Percentiles rank a stretch among this genome's conserved stretches.
phyloP scores from a whole-genome alignment of 2,888 invertebrate species.

The Eledona agricola region DNA sequence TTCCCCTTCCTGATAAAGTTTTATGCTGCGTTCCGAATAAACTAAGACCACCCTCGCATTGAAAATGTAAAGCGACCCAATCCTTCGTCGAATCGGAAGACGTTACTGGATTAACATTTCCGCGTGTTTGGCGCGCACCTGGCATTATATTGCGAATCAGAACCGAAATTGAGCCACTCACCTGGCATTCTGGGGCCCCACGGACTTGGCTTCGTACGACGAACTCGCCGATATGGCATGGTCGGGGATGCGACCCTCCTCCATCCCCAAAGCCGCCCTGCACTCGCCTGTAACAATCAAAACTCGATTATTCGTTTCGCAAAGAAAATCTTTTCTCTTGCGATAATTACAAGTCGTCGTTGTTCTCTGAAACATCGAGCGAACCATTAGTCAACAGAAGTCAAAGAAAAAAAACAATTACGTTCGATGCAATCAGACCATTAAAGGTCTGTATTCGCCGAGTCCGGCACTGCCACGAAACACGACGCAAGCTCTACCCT shows the following conservation, averaged over 20 bases:
- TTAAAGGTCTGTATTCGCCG: slow-evolving; percentile 25
- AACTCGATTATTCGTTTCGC: not conserved
- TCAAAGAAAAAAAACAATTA: slow-evolving; percentile 25
- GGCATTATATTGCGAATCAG: slow-evolving; percentile 6
- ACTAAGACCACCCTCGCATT: slow-evolving; percentile 8
- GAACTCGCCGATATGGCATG: slow-evolving; percentile 87
- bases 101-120: slow-evolving; percentile 17
- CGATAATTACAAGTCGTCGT: too few relatives aligned
- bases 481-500: slow-evolving; percentile 33
- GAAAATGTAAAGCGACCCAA: slow-evolving; percentile 22
- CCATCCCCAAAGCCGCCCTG: slow-evolving; percentile 84
- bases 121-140: slow-evolving; percentile 9
- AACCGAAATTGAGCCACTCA: slow-evolving; percentile 59
- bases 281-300: slow-evolving; percentile 69
- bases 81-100: slow-evolving; percentile 7
- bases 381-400: slow-evolving; percentile 20
- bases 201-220: slow-evolving; percentile 84
- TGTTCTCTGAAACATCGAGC: too few relatives aligned
- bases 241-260: slow-evolving; percentile 84
- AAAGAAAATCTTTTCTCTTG: not conserved
- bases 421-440: slow-evolving; percentile 12
- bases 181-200: slow-evolving; percentile 90
- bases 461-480: slow-evolving; percentile 20
- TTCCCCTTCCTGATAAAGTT: slow-evolving; percentile 26
- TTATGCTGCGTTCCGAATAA: slow-evolving; percentile 20